Evolutionary conservation across 2,113 vertebrate genomes (phyloP).

Genomic region (Azemiops feae): DNA sequence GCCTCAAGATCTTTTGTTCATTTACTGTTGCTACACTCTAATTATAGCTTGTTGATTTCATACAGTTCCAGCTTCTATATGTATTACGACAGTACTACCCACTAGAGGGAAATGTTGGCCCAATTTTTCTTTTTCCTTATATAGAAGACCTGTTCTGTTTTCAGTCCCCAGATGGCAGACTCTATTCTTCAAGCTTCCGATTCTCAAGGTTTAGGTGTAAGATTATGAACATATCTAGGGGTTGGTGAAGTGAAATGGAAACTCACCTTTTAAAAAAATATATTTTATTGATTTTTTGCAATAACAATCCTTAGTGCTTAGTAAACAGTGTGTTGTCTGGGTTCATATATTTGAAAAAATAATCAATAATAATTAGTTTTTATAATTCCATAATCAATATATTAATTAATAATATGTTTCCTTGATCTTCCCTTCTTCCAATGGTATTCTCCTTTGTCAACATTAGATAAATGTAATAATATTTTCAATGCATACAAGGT

Average conservation of each 20-base stretch:
- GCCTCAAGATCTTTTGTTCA: neutral
- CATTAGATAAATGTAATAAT: no score
- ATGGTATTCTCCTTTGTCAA: no score
- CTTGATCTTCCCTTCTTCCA: no score
- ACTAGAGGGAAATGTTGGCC: neutral
- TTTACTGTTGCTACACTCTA: neutral
- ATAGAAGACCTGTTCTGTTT: neutral
- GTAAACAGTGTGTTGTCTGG: no score
- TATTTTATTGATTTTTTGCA: no score
- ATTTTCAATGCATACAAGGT: no score
- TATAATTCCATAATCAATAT: no score
- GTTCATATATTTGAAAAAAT: no score
- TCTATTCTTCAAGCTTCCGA: neutral
- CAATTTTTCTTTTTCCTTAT: neutral
- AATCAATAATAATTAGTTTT: no score
- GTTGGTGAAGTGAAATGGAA: neutral
- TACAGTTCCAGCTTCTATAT: neutral
- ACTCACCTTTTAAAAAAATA: neutral
- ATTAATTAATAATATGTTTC: no score
- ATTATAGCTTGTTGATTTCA: neutral
- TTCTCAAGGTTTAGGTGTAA: neutral
- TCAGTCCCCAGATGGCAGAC: neutral
- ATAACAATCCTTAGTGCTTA: no score
- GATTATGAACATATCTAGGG: neutral
- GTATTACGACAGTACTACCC: neutral